Evolutionary conservation across 1,140 invertebrate genomes (phyloP).

Genomic region (Lamellibrachia luymesi): DNA sequence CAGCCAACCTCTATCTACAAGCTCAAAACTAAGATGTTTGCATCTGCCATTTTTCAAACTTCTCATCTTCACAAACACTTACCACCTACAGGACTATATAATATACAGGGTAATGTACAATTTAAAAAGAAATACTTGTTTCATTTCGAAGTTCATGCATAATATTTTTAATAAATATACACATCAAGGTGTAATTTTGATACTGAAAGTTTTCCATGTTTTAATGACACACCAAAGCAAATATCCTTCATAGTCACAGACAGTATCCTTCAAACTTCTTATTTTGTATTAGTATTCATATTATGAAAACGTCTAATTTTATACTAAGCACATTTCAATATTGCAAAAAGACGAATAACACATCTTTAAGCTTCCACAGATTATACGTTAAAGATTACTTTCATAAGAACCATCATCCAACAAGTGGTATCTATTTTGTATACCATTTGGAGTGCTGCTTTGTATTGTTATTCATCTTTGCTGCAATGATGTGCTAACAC

Average conservation of each 20-base stretch:
- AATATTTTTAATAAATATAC: neutral
- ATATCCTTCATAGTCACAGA: neutral
- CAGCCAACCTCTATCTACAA: neutral
- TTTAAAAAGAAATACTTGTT: neutral
- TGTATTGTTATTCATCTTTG: too few relatives aligned
- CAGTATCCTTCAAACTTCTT: neutral
- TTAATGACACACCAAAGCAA: neutral
- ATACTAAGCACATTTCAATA: neutral
- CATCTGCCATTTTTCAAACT: neutral
- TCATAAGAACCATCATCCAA: neutral
- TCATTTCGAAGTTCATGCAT: neutral
- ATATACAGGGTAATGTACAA: neutral
- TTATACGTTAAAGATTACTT: neutral
- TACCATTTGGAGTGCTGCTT: neutral
- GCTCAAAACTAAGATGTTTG: neutral
- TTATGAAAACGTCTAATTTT: neutral
- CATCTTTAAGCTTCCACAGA: neutral
- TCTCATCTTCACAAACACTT: neutral
- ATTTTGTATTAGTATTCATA: neutral
- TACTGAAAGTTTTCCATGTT: too few relatives aligned
- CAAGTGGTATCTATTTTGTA: neutral
- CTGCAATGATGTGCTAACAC: too few relatives aligned
- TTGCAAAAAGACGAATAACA: neutral
- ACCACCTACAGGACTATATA: neutral
- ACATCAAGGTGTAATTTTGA: neutral